A percentile compares a stretch with the other conserved stretches of the same genome.
These are phyloP conservation scores for Hippocampus kuda DNA, from an alignment of 2,797 vertebrate genomes.

Conservation along the genomic window DNA sequence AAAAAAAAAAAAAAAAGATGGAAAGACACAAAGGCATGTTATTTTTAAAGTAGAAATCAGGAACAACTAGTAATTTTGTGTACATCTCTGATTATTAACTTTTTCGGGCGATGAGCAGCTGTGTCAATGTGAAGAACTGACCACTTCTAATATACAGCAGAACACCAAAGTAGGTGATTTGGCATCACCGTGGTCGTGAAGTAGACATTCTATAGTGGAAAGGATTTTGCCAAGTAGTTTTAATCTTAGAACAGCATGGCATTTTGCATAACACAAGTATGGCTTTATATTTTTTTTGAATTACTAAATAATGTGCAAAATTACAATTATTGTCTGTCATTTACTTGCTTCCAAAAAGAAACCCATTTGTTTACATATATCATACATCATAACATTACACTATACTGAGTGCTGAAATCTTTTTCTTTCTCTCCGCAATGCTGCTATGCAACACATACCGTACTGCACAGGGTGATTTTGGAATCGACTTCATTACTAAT, in stretches of 20 bases:
- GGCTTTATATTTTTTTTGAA: too few species aligned
- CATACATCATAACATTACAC: background rate
- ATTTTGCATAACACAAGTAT: too few species aligned
- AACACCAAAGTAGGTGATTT: background rate
- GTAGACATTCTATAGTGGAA: too few species aligned
- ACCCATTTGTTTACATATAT: background rate
- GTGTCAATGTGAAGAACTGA: background rate
- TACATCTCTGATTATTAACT: background rate
- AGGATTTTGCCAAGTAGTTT: too few species aligned
- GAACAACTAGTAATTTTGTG: background rate
- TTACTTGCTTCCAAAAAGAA: too few species aligned
- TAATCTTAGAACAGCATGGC: too few species aligned
- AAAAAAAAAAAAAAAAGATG: background rate
- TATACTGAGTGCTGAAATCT: background rate
- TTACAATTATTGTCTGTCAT: background rate
- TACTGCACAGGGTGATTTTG: background rate
- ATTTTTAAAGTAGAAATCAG: background rate
- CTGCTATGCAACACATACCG: background rate
- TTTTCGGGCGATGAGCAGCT: background rate
- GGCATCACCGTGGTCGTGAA: background rate
- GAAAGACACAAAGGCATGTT: background rate
- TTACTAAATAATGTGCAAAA: background rate
- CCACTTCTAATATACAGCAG: background rate
- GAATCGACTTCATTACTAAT: slow-evolving; percentile 1
- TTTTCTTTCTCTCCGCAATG: background rate